Conservation (phyloP, 1,140 invertebrate species). For the Drosophila pallidifrons region DNA sequence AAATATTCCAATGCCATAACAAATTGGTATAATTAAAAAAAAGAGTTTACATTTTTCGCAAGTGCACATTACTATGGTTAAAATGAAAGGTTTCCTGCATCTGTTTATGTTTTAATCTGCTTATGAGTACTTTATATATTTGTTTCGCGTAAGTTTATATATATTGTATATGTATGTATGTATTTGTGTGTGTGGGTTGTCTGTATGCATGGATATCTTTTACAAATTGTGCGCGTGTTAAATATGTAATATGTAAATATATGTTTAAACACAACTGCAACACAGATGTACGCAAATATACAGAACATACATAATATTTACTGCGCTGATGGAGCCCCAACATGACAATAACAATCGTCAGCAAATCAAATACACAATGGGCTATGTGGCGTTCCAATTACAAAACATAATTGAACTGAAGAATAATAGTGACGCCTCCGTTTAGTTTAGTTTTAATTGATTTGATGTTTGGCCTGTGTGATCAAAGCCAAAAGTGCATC, state of each 20-base stretch:
- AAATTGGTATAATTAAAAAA: conserved; percentile 43
- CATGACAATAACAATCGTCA: conserved; percentile 28
- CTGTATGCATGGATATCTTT: conserved; percentile 31
- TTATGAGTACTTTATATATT: conserved; percentile 45
- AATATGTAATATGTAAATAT: conserved; percentile 41
- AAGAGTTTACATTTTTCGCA: conserved; percentile 21
- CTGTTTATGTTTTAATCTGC: conserved; percentile 57
- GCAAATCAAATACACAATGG: conserved; percentile 29
- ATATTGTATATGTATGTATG: conserved; percentile 5
- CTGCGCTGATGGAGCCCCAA: conserved; percentile 36
- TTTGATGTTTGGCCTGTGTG: conserved; percentile 81
- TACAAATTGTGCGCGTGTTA: conserved; percentile 48
- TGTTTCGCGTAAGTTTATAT: conserved; percentile 20
- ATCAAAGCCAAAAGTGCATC: conserved; percentile 81
- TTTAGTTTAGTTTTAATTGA: conserved; percentile 78
- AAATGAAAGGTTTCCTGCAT: conserved; percentile 47
- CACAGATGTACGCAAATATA: conserved; percentile 34
- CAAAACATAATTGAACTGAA: conserved; percentile 40
- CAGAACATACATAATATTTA: conserved; percentile 36
- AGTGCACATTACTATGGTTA: conserved; percentile 63
- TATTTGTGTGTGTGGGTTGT: conserved; percentile 21
- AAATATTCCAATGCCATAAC: conserved; percentile 63
- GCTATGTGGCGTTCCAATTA: conserved; percentile 20
- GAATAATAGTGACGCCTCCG: conserved; percentile 16
- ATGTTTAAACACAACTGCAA: conserved; percentile 47